Evolutionary conservation across 37 sponge, comb jelly and placozoan genomes (phyloP), one percentile per base, ranked within the genome.

Genomic region (Petrosia ficiformis): DNA sequence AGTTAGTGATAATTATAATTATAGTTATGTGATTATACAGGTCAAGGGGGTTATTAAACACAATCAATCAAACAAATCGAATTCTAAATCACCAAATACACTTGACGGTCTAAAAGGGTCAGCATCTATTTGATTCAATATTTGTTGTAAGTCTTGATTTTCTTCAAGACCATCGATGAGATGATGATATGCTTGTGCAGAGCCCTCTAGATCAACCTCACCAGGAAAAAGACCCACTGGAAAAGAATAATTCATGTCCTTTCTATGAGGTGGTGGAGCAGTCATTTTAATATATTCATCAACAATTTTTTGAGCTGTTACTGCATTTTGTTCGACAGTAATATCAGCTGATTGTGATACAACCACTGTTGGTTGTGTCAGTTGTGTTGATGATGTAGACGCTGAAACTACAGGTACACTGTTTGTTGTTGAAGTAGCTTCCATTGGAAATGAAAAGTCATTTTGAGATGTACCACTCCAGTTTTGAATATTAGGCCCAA

Each of bases 121-220:
- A 1, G 85, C 85, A 42, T 83, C 81, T 28, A 89, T 76, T 65
- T 89, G 89, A 2, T 79, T 57, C 26, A 89, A 84, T 21, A 89
- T 65, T 4, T 67, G 24, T 14, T 19, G 54, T 48, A 89, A 83
- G 39, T 89, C 84, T 2, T 54, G 59, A 4, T 84, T 84, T 34
- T 68, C 74, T 26, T 84, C 84, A 42, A 89, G 41, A 25, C 80
- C 89, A 4, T 40, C 11, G 52, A 83, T 65, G 0, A 89, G 24
- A 35, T 73, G 59, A 42, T 41, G 85, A 59, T 89, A 89, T 4
- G 85, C 81, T 39, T 72, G 31, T 42, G 78, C 67, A 1, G 89
- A 89, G 32, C 76, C 89, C 31, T 75, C 80, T 24, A 89, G 64
- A 34, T 89, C 65, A 1, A 89, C 66, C 36, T 84, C 79, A 0